Conservation (phyloP, 2,797 vertebrate genomes). For the Mionectes olivaceus region DNA sequence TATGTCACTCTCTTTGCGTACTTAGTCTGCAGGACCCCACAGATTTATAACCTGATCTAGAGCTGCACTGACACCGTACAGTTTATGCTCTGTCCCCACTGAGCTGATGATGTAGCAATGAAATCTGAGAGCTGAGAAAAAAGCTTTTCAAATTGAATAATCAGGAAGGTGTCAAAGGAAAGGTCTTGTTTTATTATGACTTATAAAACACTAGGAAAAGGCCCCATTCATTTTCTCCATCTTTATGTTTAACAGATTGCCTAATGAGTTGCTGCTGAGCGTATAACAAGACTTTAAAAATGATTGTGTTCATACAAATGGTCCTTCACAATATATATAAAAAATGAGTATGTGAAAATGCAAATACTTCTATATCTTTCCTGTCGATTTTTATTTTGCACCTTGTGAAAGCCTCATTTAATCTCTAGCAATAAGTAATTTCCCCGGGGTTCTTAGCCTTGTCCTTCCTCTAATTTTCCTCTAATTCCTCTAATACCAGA, state of each 20-base stretch:
- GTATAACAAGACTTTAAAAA: background rate
- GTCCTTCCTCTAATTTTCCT: background rate
- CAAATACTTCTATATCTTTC: background rate
- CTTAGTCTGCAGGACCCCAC: background rate
- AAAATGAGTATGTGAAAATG: background rate
- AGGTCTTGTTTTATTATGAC: conserved; percentile 25
- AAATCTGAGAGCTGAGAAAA: conserved; percentile 8
- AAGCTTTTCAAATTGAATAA: conserved; percentile 26
- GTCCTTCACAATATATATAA: background rate
- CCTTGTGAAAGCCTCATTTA: background rate
- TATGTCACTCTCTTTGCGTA: background rate
- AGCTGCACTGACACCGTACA: background rate
- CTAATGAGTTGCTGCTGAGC: background rate
- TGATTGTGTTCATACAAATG: background rate
- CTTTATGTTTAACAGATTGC: conserved; percentile 29
- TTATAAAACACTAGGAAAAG: conserved; percentile 29
- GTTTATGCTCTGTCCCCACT: background rate
- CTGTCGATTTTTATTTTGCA: background rate
- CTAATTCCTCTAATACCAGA: background rate
- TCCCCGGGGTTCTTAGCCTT: background rate
- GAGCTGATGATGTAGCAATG: conserved; percentile 9
- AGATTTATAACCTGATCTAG: background rate
- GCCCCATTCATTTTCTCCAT: background rate
- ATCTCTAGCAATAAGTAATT: background rate
- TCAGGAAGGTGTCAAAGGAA: conserved; percentile 1